Conservation (phyloP, 2,113 vertebrate genomes). For the Tragelaphus strepsiceros region DNA sequence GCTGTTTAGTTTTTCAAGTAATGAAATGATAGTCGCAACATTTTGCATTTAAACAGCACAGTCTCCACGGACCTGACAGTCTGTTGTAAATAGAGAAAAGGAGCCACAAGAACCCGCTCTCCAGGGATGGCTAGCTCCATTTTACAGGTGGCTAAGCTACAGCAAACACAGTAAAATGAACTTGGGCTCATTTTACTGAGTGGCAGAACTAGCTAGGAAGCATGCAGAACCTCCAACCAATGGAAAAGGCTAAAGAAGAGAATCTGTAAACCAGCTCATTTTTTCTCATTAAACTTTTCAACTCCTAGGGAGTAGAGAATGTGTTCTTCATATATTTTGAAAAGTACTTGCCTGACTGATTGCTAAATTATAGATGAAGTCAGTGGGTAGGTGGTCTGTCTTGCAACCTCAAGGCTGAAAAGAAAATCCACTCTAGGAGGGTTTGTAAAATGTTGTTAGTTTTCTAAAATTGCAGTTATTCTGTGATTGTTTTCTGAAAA, state of each 20-base stretch:
- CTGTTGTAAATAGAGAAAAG: slow-evolving; percentile 6
- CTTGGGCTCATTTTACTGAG: not conserved
- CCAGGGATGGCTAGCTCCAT: not conserved
- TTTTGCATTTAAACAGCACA: slow-evolving; percentile 46
- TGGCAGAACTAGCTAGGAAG: not conserved
- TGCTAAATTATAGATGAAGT: slow-evolving; percentile 53
- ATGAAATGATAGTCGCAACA: slow-evolving; percentile 60
- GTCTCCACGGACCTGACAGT: not conserved
- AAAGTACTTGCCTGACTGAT: not conserved
- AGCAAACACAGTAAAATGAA: not conserved
- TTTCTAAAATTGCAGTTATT: slow-evolving; percentile 19
- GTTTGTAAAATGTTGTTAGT: not conserved
- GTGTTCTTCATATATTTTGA: not conserved
- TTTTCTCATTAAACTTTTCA: slow-evolving; percentile 42
- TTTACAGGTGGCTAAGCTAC: slow-evolving; percentile 12
- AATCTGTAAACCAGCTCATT: not conserved
- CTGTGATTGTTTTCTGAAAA: slow-evolving; percentile 24
- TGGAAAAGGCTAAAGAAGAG: not conserved
- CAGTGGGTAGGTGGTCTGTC: not conserved
- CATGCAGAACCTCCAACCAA: not conserved
- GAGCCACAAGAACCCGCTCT: not conserved
- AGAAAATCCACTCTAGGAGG: not conserved
- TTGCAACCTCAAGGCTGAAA: not conserved
- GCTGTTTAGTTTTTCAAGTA: slow-evolving; percentile 23
- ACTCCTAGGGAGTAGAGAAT: not conserved